phyloP scores from a whole-genome alignment of 2,797 vertebrate genomes.

The Phataginus tricuspis region DNA sequence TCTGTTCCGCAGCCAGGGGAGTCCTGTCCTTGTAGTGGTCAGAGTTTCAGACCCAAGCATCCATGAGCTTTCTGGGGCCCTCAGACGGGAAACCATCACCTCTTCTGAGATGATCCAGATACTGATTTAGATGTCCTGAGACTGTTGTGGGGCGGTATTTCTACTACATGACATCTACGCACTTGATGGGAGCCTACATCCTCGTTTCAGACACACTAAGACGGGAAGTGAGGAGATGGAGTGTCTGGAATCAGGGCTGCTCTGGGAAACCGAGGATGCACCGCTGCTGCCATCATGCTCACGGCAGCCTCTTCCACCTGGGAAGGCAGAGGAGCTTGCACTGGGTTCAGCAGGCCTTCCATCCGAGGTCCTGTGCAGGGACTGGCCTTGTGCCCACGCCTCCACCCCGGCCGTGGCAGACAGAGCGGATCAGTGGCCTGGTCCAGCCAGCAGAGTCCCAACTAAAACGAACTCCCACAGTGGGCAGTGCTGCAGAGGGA shows the following conservation, averaged over 20 bases:
- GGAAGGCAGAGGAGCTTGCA: background rate
- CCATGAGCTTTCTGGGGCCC: background rate
- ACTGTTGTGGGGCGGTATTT: no score
- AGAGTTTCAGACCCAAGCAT: background rate
- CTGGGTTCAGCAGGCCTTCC: background rate
- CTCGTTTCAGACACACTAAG: background rate
- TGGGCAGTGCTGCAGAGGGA: fast-evolving
- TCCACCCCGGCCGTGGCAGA: fast-evolving
- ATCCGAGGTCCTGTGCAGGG: background rate
- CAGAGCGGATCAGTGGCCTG: background rate
- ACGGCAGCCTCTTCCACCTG: fast-evolving
- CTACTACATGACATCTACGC: background rate
- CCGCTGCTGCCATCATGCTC: background rate
- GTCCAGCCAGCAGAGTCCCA: no score
- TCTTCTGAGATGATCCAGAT: background rate
- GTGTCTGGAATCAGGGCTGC: background rate
- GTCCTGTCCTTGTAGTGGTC: fast-evolving
- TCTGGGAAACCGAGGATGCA: background rate
- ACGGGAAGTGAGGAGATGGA: background rate
- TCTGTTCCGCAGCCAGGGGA: background rate
- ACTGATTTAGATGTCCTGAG: background rate
- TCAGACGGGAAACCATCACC: background rate
- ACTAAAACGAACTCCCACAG: no score
- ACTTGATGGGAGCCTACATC: background rate
- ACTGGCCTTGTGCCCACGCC: fast-evolving